Evolutionary conservation across 2,888 invertebrate genomes (phyloP).

Genomic region (Aporophyla nigra): DNA sequence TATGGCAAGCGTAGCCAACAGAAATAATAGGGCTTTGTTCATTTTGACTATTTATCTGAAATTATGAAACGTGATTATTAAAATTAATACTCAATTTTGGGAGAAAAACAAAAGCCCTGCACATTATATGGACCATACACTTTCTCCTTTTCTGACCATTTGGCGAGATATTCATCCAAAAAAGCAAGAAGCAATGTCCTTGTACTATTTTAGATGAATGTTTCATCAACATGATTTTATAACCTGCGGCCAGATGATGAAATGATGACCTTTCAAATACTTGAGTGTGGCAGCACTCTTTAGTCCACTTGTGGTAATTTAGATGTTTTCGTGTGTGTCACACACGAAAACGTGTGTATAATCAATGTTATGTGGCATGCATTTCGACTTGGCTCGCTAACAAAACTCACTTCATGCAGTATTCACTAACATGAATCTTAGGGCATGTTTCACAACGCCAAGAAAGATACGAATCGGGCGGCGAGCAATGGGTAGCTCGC

Average conservation of each 20-base stretch:
- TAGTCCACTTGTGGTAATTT: conserved; percentile 5
- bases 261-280: not conserved
- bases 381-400: not conserved
- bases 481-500: too few species aligned
- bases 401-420: conserved; percentile 7
- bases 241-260: not conserved
- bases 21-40: conserved; percentile 72
- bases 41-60: conserved; percentile 61
- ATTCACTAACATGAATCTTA: not conserved
- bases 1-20: conserved; percentile 66
- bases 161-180: too few species aligned
- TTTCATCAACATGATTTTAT: not conserved
- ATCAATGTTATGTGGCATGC: conserved; percentile 8
- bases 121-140: not conserved
- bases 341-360: too few species aligned
- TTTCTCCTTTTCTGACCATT: not conserved
- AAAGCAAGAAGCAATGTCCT: not conserved
- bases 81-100: not conserved
- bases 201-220: not conserved
- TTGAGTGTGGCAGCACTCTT: not conserved
- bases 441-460: not conserved
- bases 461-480: too few species aligned
- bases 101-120: not conserved
- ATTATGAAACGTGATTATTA: conserved; percentile 3
- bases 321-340: conserved; percentile 8